These are phyloP conservation scores for Drosophila mayaguana DNA, from an alignment of 2,888 invertebrate genomes.

Conservation along the genomic window DNA sequence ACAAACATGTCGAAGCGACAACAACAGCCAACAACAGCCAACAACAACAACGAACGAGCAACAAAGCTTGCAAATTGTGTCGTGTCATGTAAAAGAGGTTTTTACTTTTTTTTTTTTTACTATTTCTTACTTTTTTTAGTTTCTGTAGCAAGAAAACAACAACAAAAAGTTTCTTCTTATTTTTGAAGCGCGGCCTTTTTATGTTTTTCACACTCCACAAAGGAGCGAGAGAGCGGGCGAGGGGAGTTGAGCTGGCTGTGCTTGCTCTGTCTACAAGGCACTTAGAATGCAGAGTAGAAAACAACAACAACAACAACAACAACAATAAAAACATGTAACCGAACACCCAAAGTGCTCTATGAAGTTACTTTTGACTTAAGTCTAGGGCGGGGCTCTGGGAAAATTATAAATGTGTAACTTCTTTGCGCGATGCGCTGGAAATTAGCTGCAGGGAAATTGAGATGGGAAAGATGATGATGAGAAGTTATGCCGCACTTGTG, in stretches of 20 bases:
- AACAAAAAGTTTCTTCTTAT: slow-evolving; percentile 50
- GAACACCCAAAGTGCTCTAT: slow-evolving; percentile 72
- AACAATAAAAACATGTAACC: slow-evolving; percentile 55
- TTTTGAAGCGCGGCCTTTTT: slow-evolving; percentile 72
- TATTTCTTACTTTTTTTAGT: slow-evolving; percentile 23
- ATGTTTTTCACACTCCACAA: slow-evolving; percentile 74
- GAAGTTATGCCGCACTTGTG: slow-evolving; percentile 34
- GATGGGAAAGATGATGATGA: slow-evolving; percentile 14
- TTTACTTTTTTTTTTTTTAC: slow-evolving; percentile 36
- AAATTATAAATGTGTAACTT: slow-evolving; percentile 38
- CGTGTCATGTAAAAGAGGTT: slow-evolving; percentile 73
- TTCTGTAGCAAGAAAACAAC: slow-evolving; percentile 28
- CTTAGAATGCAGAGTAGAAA: slow-evolving; percentile 46
- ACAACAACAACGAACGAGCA: slow-evolving; percentile 32
- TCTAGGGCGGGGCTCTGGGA: slow-evolving; percentile 25
- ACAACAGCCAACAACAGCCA: slow-evolving; percentile 32
- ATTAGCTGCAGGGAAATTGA: slow-evolving; percentile 40
- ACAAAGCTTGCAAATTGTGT: slow-evolving; percentile 75
- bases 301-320: slow-evolving; percentile 6
- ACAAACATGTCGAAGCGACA: slow-evolving; percentile 75
- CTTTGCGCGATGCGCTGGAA: slow-evolving; percentile 15
- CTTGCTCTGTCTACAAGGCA: slow-evolving; percentile 28
- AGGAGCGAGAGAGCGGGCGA: background rate
- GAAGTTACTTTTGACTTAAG: slow-evolving; percentile 62
- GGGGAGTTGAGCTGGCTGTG: background rate